These are phyloP conservation scores for Muscicapa striata DNA, from an alignment of 2,797 vertebrate species.

Conservation along the genomic window DNA sequence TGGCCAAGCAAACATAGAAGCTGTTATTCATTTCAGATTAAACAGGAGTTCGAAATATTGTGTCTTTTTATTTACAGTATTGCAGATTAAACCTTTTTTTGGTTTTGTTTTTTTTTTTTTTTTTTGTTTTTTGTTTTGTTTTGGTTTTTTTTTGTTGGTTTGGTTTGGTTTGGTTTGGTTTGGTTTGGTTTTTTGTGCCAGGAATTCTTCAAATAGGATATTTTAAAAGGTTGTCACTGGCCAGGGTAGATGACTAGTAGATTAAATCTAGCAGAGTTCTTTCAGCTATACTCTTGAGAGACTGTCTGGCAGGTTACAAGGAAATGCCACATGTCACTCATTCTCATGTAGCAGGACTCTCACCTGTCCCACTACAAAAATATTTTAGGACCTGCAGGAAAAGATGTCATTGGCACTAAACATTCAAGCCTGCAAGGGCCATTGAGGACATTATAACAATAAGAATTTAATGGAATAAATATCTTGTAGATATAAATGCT, in stretches of 20 bases:
- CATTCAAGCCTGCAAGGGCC: not conserved
- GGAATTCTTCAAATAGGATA: not conserved
- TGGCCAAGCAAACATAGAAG: not conserved
- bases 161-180: no score
- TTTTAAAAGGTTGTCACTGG: not conserved
- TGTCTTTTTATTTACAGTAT: not conserved
- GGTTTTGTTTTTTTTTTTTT: not conserved
- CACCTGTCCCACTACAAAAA: accelerated
- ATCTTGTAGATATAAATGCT: not conserved
- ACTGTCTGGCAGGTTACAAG: not conserved
- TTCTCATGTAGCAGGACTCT: not conserved
- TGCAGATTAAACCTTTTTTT: not conserved
- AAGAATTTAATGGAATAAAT: not conserved
- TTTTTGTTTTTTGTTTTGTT: no score
- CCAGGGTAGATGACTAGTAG: not conserved
- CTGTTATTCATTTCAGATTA: not conserved
- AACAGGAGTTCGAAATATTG: not conserved
- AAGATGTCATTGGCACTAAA: not conserved
- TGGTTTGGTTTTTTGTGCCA: no score
- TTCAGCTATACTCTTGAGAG: not conserved
- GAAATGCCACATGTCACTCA: not conserved
- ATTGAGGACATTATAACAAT: accelerated
- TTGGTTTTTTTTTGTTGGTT: no score
- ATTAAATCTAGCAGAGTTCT: not conserved
- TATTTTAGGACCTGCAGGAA: not conserved